phyloP scores from a whole-genome alignment of 1,140 invertebrate species.

The Leptinotarsa defecta region DNA sequence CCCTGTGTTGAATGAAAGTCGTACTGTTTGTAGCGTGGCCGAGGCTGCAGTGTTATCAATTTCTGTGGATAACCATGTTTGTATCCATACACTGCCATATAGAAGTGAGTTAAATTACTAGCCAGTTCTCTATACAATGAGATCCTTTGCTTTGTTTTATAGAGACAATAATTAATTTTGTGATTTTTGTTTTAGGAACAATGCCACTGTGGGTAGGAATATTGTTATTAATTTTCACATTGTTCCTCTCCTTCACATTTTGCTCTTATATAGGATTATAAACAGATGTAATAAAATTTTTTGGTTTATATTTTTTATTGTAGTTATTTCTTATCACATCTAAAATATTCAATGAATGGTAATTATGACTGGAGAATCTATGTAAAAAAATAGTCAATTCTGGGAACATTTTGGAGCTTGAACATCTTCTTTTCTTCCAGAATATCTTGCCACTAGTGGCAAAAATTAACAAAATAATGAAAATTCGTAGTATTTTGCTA shows the following conservation, averaged over 20 bases:
- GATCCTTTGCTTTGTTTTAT: no score
- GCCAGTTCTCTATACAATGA: no score
- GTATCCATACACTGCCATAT: slow-evolving; percentile 82
- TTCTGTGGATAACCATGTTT: slow-evolving; percentile 92
- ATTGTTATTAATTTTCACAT: slow-evolving; percentile 70
- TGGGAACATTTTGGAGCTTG: no score
- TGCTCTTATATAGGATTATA: slow-evolving; percentile 83
- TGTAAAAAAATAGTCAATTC: no score
- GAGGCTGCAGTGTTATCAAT: slow-evolving; percentile 90
- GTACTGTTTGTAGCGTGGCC: slow-evolving; percentile 68
- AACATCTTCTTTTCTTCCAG: no score
- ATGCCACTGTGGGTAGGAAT: slow-evolving; percentile 79
- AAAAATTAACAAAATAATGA: no score
- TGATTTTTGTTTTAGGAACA: slow-evolving; percentile 65
- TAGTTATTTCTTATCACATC: no score
- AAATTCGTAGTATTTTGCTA: no score
- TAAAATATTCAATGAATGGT: no score
- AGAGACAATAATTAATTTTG: background rate
- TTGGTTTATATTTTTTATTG: background rate
- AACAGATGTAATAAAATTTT: slow-evolving; percentile 42
- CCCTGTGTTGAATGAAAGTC: slow-evolving; percentile 60
- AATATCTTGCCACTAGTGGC: no score
- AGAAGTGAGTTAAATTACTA: slow-evolving; percentile 66
- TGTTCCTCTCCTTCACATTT: slow-evolving; percentile 75
- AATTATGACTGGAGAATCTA: no score